Evolutionary conservation across 2,797 vertebrate species (phyloP).

Genomic region (Neosalanx taihuensis): DNA sequence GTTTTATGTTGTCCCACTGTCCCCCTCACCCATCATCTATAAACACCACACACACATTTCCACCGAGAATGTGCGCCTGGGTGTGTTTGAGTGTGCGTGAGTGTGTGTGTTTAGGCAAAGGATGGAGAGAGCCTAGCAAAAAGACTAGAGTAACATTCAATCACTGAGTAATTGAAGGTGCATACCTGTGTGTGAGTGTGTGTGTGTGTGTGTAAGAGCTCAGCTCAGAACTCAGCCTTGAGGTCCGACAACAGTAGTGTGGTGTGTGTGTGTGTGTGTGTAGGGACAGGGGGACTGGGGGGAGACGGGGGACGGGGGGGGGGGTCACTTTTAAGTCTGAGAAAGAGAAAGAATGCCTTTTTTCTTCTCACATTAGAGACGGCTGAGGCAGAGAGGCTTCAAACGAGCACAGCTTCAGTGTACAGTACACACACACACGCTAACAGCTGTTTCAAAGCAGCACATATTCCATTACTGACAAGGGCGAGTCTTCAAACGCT

Average conservation of each 20-base stretch:
- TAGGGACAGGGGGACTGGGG: too few species aligned
- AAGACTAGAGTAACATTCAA: too few species aligned
- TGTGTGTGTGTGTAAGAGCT: neutral
- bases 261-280: too few species aligned
- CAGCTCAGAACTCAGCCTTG: neutral
- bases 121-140: neutral
- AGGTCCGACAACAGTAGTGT: neutral
- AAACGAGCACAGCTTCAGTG: neutral
- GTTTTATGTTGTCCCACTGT: neutral
- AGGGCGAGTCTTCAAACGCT: neutral
- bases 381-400: neutral
- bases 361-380: neutral
- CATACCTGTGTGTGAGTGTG: neutral
- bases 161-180: neutral
- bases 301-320: neutral
- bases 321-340: neutral
- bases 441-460: neutral
- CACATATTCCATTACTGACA: slow-evolving; percentile 5
- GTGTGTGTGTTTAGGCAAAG: neutral
- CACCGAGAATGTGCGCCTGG: neutral
- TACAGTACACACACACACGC: neutral
- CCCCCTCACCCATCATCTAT: neutral
- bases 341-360: neutral
- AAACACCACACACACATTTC: neutral
- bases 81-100: neutral